Evolutionary conservation across 2,797 vertebrate species (phyloP).

Genomic region (Pempheris klunzingeri): DNA sequence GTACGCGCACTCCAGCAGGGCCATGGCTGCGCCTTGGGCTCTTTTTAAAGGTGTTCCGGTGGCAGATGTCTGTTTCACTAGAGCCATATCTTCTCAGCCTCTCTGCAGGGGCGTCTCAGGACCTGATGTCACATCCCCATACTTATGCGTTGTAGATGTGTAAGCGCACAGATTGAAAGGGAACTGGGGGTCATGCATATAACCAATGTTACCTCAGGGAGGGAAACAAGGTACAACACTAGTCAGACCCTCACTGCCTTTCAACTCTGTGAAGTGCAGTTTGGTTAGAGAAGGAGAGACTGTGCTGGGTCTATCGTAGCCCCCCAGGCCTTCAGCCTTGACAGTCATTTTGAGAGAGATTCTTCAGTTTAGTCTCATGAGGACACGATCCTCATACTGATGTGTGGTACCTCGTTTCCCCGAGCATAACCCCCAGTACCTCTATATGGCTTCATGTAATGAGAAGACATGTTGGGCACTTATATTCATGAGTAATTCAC

Average conservation of each 20-base stretch:
- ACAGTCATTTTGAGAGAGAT: neutral
- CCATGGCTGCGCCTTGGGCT: too few species aligned
- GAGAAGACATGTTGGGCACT: constrained; percentile 36
- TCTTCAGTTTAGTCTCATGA: neutral
- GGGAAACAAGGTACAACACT: neutral
- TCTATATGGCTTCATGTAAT: constrained; percentile 26
- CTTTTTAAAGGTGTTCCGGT: too few species aligned
- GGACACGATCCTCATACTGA: neutral
- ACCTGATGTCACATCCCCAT: neutral
- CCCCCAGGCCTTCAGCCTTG: neutral
- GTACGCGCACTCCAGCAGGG: neutral
- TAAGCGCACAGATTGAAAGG: neutral
- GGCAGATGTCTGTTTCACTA: too few species aligned
- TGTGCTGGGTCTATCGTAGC: neutral
- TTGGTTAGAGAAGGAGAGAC: neutral
- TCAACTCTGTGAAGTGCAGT: neutral
- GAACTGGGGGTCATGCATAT: neutral
- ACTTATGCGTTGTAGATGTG: neutral
- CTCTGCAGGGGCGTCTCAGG: neutral
- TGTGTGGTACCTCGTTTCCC: neutral
- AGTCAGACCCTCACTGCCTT: neutral
- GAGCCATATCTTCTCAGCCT: neutral
- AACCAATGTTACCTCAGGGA: neutral
- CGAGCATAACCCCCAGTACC: neutral
- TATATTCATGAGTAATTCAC: constrained; percentile 47